Evolutionary conservation across 2,113 vertebrate genomes (phyloP).

Genomic region (Haliaeetus leucogaster): DNA sequence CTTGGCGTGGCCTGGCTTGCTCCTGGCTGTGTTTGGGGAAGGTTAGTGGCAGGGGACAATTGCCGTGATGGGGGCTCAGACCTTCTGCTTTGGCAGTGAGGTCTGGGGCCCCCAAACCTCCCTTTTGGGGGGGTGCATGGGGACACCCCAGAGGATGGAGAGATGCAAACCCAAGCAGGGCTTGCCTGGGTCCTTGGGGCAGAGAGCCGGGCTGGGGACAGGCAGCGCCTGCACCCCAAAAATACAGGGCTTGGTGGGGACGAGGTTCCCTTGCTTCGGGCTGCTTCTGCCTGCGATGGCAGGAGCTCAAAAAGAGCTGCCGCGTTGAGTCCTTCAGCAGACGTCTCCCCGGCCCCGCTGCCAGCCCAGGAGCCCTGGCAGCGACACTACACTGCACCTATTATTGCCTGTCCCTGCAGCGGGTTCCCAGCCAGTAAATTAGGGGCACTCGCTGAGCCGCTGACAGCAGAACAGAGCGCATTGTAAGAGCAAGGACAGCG

Average conservation of each 20-base stretch:
- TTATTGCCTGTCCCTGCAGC: neutral
- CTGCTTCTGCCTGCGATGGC: fast-evolving
- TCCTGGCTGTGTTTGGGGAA: neutral
- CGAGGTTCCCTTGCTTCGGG: fast-evolving
- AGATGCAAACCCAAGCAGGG: neutral
- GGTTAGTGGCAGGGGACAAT: neutral
- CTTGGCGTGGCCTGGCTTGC: neutral
- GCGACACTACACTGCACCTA: neutral
- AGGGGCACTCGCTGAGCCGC: conserved; percentile 10
- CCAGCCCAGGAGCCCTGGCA: neutral
- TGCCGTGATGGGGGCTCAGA: neutral
- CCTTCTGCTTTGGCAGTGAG: neutral
- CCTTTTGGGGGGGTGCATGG: neutral
- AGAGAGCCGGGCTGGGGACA: neutral
- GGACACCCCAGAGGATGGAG: neutral
- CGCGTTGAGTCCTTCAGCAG: neutral
- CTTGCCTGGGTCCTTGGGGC: neutral
- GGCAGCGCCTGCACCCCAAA: neutral
- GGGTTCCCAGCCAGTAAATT: conserved; percentile 66
- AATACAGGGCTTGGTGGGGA: neutral
- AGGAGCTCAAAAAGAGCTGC: neutral
- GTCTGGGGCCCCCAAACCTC: neutral
- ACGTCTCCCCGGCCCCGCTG: neutral
- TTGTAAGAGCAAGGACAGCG: conserved; percentile 41
- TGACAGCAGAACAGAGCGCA: conserved; percentile 56